Conservation (phyloP, 2,888 invertebrate species). For the Azorinus chamasolen region DNA sequence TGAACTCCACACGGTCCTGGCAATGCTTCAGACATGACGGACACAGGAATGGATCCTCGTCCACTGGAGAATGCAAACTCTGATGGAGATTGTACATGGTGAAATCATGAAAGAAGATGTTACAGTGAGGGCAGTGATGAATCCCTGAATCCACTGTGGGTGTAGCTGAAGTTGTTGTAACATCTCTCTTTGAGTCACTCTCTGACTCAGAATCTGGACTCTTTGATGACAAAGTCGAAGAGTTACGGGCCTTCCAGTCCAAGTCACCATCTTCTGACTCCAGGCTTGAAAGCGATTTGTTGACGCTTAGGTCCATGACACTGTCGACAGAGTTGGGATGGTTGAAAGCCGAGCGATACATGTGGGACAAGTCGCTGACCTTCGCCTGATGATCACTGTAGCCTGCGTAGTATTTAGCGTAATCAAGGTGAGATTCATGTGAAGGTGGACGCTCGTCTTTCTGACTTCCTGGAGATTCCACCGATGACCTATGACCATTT, state of each 20-base stretch:
- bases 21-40: constrained; percentile 81
- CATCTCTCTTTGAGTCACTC: constrained; percentile 78
- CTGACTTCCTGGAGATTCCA: constrained; percentile 46
- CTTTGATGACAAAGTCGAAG: constrained; percentile 67
- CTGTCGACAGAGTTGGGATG: constrained; percentile 56
- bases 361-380: constrained; percentile 53
- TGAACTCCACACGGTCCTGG: constrained; percentile 83
- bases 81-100: constrained; percentile 83
- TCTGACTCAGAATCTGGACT: constrained; percentile 76
- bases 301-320: constrained; percentile 80
- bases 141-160: constrained; percentile 80
- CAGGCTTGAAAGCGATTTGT: constrained; percentile 76
- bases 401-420: constrained; percentile 34
- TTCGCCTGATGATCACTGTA: constrained; percentile 63
- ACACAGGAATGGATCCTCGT: constrained; percentile 80
- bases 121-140: constrained; percentile 82
- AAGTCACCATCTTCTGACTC: constrained; percentile 71
- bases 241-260: constrained; percentile 67
- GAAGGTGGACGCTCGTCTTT: constrained; percentile 51
- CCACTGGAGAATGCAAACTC: constrained; percentile 80
- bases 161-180: constrained; percentile 79
- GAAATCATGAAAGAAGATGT: constrained; percentile 82
- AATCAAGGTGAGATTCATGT: constrained; percentile 35
- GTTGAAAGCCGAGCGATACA: constrained; percentile 51
- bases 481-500: constrained; percentile 39